phyloP scores from a whole-genome alignment of 2,113 vertebrate genomes.

The Melanotaenia duboulayi region DNA sequence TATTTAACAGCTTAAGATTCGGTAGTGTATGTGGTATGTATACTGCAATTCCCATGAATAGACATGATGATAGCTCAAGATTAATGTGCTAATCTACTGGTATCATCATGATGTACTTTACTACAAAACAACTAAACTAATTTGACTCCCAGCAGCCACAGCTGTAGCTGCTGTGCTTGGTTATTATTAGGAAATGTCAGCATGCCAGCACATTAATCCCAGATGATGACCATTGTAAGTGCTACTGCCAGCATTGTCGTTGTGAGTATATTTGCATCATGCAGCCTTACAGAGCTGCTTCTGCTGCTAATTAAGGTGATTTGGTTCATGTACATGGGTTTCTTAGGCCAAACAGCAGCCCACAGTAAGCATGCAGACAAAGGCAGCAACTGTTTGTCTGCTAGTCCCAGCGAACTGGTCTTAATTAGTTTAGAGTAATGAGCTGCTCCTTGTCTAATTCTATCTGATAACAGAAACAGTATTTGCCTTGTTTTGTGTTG shows the following conservation, averaged over 20 bases:
- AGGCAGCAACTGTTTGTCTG: conserved; percentile 1
- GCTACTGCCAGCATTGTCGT: not conserved
- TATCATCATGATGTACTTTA: not conserved
- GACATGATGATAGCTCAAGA: not conserved
- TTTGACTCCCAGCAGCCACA: too few relatives aligned
- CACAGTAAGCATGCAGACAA: not conserved
- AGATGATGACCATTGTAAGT: not conserved
- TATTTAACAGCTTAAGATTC: not conserved
- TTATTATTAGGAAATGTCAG: too few relatives aligned
- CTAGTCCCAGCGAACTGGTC: conserved; percentile 14
- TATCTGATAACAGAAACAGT: conserved; percentile 36
- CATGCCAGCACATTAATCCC: not conserved
- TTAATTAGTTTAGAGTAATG: conserved; percentile 53
- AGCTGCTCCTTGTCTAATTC: conserved; percentile 41
- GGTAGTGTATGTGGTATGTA: not conserved
- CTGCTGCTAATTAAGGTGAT: not conserved
- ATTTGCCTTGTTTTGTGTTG: conserved; percentile 33
- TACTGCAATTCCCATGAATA: not conserved
- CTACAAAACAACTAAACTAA: not conserved
- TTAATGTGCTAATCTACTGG: not conserved
- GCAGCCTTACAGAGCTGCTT: not conserved
- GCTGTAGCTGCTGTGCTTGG: too few relatives aligned
- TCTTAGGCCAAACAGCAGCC: not conserved
- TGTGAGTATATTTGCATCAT: not conserved
- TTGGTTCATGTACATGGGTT: not conserved